Base-by-base conservation (phyloP, 2,888 invertebrate species). In the Eupeodes latifasciatus region DNA sequence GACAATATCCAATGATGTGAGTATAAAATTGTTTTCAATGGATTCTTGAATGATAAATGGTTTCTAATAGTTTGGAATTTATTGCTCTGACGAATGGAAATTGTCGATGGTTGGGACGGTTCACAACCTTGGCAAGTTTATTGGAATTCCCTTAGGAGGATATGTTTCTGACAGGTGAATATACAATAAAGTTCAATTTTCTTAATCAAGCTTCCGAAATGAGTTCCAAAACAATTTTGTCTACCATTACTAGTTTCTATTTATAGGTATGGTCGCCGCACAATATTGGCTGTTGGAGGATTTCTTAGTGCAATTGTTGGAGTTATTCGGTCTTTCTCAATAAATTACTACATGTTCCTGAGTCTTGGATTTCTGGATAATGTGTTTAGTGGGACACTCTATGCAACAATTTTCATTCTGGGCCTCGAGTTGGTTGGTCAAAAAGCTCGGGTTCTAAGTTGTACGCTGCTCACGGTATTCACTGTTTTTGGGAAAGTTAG, bases 341-440 rank as follows among this genome's bases (percentile, higher is more conserved):
- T 95, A 80, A 95, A 95, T 89, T 97, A 97, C 92, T 94, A 95
- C 90, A 95, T 95, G 95, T 97, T 97, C 92, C 91, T 96, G 44
- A 91, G 94, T 0, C 95, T 96, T 44, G 97, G 97, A 92, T 96
- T 97, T 77, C 91, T 97, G 4, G 97, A 97, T 91, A 96, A 97
- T 0, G 93, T 95, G 1, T 94, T 96, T 19, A 96, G 96, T 0
- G 95, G 96, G 27, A 96, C 96, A 0, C 95, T 96, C 12, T 97
- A 95, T 91, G 95, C 96, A 5, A 96, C 96, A 0, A 96, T 96
- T 84, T 97, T 96, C 91, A 96, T 97, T 90, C 90, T 93, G 4
- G 96, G 96, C 95, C 94, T 97, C 90, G 97, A 97, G 92, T 94
- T 97, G 93, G 96, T 97, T 40, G 96, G 96, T 0, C 96, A 96